Conservation (phyloP, 2,797 vertebrate species). For the Micropoecilia bifurca region DNA sequence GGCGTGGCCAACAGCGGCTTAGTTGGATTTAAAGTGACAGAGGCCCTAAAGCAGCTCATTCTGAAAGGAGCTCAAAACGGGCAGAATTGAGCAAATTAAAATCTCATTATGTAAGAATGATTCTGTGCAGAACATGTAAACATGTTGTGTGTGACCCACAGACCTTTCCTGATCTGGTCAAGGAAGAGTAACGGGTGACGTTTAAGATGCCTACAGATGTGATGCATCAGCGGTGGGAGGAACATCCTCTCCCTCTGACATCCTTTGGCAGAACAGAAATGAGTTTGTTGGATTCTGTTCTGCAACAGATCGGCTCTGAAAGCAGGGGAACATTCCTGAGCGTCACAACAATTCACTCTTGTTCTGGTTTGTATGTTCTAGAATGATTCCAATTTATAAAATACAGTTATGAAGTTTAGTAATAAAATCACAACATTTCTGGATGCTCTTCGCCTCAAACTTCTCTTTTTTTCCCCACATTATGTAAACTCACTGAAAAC, state of each 20-base stretch:
- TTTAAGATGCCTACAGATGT: neutral
- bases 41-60: too few species aligned
- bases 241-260: conserved; percentile 28
- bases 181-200: too few species aligned
- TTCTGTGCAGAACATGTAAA: too few species aligned
- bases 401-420: neutral
- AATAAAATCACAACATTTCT: neutral
- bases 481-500: neutral
- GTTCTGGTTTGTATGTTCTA: neutral
- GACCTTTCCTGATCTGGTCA: too few species aligned
- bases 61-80: too few species aligned
- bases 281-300: conserved; percentile 3
- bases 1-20: too few species aligned
- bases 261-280: conserved; percentile 36
- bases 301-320: neutral
- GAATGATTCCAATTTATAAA: neutral
- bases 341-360: neutral
- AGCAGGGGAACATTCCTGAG: neutral
- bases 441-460: neutral
- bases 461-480: neutral
- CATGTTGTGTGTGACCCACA: too few species aligned
- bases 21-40: too few species aligned
- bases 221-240: neutral
- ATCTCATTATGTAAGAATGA: too few species aligned
- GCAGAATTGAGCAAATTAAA: too few species aligned